A percentile compares a stretch with the other conserved stretches of the same genome.
Evolutionary conservation across 1,140 invertebrate genomes (phyloP).

Genomic region (Trichonephila inaurata): DNA sequence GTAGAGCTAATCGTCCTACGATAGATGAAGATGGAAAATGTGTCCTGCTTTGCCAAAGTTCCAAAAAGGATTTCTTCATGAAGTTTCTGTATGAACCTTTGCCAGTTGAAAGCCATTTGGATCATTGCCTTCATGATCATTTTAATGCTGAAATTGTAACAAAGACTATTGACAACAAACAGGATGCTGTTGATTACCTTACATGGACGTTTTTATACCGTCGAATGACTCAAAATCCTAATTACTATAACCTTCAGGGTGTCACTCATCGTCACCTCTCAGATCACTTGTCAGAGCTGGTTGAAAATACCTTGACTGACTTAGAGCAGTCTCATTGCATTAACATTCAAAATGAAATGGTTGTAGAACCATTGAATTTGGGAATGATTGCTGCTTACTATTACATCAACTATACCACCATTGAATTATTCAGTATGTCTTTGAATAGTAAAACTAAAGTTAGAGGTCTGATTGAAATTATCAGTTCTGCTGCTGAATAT

Average conservation of each 20-base stretch:
- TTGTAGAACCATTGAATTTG: conserved; percentile 96
- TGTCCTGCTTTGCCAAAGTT: conserved; percentile 97
- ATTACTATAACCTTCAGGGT: conserved; percentile 98
- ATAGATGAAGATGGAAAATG: conserved; percentile 97
- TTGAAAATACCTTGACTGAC: conserved; percentile 97
- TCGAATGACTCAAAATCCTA: conserved; percentile 98
- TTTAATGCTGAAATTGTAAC: conserved; percentile 99
- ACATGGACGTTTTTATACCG: conserved; percentile 99
- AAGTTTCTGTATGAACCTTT: conserved; percentile 99
- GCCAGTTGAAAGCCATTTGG: conserved; percentile 97
- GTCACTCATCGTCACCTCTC: conserved; percentile 98
- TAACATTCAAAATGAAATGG: conserved; percentile 98
- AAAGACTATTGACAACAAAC: conserved; percentile 99
- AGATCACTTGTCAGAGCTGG: conserved; percentile 98
- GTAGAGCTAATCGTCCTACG: conserved; percentile 92
- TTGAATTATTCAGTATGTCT: conserved; percentile 98
- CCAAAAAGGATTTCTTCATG: conserved; percentile 99
- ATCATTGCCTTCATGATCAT: conserved; percentile 98
- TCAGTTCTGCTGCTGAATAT: conserved; percentile 98
- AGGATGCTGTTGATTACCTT: conserved; percentile 99
- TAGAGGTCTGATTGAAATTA: conserved; percentile 97
- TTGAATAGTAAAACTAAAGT: conserved; percentile 99
- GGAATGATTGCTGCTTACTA: conserved; percentile 99
- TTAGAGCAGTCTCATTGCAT: conserved; percentile 99
- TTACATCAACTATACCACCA: conserved; percentile 99